Percentiles rank a stretch among this genome's conserved stretches.
These are phyloP conservation scores for Pristiophorus japonicus DNA, from an alignment of 2,113 vertebrate genomes.

Conservation along the genomic window DNA sequence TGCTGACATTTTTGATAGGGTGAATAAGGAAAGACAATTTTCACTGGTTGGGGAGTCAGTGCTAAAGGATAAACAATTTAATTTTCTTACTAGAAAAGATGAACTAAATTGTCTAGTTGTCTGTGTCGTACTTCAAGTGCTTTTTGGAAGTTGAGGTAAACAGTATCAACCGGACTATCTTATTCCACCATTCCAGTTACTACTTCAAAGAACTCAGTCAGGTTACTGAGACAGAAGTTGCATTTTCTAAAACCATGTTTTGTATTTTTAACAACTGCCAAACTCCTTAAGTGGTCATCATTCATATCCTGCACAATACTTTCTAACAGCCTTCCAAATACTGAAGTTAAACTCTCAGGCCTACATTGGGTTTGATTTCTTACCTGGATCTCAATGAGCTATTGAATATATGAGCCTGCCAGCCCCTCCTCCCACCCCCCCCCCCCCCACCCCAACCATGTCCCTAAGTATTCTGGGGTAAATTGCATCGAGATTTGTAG, in stretches of 20 bases:
- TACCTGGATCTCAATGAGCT: not conserved
- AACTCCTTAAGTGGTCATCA: not conserved
- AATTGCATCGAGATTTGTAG: not conserved
- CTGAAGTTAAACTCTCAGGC: not conserved
- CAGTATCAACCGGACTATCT: not conserved
- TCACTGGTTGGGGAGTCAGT: not conserved
- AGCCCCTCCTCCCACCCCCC: too few relatives aligned
- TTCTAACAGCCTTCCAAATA: not conserved
- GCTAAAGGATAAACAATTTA: not conserved
- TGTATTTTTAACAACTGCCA: not conserved
- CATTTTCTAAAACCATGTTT: not conserved
- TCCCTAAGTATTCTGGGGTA: not conserved
- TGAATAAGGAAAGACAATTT: not conserved
- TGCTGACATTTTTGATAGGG: not conserved
- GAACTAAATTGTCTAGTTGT: not conserved
- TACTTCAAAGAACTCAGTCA: not conserved
- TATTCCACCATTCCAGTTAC: not conserved
- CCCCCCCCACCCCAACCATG: too few relatives aligned
- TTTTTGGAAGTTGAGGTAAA: not conserved
- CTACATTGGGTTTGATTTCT: not conserved
- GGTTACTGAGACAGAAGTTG: not conserved
- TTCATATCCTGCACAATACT: not conserved
- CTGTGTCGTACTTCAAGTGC: not conserved
- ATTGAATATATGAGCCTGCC: not conserved
- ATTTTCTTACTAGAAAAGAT: not conserved